Conservation (phyloP, 2,113 vertebrate genomes). For the Callaeas wilsoni region DNA sequence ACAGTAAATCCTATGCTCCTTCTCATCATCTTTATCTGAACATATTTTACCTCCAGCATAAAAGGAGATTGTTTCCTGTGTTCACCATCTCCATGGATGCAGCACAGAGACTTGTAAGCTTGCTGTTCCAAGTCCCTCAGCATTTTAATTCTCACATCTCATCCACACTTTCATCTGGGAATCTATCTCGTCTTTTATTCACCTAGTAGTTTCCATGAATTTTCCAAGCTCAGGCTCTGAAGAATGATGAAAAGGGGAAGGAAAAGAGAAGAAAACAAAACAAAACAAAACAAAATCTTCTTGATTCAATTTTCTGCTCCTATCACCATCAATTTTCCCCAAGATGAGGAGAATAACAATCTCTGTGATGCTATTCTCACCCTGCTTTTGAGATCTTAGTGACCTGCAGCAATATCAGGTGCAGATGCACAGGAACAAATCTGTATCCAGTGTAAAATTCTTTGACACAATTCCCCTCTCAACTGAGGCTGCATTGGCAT, state of each 20-base stretch:
- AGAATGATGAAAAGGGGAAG: not conserved
- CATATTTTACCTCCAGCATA: not conserved
- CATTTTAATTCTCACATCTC: not conserved
- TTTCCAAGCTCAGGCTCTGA: not conserved
- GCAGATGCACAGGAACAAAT: not conserved
- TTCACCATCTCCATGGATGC: not conserved
- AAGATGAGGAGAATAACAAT: not conserved
- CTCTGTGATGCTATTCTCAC: not conserved
- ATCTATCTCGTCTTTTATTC: not conserved
- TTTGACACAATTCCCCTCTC: not conserved
- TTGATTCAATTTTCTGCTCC: not conserved
- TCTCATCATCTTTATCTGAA: not conserved
- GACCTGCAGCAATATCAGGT: not conserved
- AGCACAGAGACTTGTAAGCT: not conserved
- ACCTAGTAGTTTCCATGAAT: not conserved
- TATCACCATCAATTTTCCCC: not conserved
- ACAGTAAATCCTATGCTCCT: not conserved
- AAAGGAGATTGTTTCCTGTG: not conserved
- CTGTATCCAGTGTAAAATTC: not conserved
- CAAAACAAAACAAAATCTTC: not conserved
- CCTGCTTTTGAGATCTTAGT: not conserved
- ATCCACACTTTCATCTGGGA: not conserved
- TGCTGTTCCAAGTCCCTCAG: not conserved
- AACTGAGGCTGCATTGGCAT: not conserved
- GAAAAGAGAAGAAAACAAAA: not conserved